Conservation (phyloP, 2,888 invertebrate species). For the Crossocerus cetratus region DNA sequence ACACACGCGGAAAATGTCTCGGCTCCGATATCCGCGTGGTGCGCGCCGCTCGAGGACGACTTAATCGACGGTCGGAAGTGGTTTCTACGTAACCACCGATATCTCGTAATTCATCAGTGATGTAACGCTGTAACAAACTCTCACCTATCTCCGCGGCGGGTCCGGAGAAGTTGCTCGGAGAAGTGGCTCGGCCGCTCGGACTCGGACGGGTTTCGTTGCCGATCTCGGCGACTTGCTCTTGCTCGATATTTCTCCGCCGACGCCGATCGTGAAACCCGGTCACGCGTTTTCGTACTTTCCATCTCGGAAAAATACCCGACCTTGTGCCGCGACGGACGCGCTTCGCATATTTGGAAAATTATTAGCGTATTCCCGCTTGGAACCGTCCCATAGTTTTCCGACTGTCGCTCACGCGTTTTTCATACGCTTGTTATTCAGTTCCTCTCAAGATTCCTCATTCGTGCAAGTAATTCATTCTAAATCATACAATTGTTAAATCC, state of each 20-base stretch:
- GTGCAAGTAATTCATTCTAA: too few species aligned
- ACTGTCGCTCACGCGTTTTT: too few species aligned
- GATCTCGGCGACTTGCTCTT: background rate
- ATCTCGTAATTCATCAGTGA: constrained; percentile 43
- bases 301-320: constrained; percentile 22
- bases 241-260: constrained; percentile 11
- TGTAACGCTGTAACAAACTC: constrained; percentile 48
- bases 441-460: too few species aligned
- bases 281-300: constrained; percentile 7
- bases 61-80: constrained; percentile 8
- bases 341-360: background rate
- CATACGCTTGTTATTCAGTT: too few species aligned
- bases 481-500: too few species aligned
- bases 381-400: too few species aligned
- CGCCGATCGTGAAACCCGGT: background rate
- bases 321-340: constrained; percentile 26
- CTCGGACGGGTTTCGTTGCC: constrained; percentile 17
- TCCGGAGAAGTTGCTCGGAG: constrained; percentile 24
- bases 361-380: too few species aligned
- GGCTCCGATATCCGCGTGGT: too few species aligned
- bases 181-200: constrained; percentile 4
- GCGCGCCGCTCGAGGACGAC: background rate
- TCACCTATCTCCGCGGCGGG: constrained; percentile 45
- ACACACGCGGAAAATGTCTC: too few species aligned
- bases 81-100: constrained; percentile 11